Evolutionary conservation across 2,113 vertebrate species (phyloP), one percentile per base, ranked within the genome.

Genomic region (Boleophthalmus pectinirostris): DNA sequence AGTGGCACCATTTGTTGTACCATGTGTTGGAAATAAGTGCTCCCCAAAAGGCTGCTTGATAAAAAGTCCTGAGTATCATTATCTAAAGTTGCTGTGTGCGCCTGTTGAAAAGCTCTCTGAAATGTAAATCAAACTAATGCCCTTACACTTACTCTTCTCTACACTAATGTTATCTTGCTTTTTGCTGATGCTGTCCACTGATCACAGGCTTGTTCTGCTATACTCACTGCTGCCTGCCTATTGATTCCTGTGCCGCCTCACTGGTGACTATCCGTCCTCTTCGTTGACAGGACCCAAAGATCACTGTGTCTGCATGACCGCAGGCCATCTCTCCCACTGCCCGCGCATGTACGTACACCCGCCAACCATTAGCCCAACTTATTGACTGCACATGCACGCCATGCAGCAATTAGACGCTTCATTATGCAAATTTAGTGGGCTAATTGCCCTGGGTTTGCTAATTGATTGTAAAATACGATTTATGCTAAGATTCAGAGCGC

Each of bases 351-450:
- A 64, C 66, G 3, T 61, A 49, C 72, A 67, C 82, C 46, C 20
- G 33, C 81, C 79, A 85, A 80, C 74, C 56, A 84, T 89, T 88
- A 90, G 66, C 70, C 24, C 15, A 88, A 91, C 86, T 82, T 91
- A 90, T 89, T 75, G 86, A 91, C 89, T 85, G 25, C 68, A 80
- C 84, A 85, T 66, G 67, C 77, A 77, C 70, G 49, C 84, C 86
- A 86, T 67, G 79, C 80, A 87, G 80, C 83, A 86, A 90, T 90
- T 90, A 90, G 73, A 38, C 15, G 68, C 80, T 88, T 91, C 89
- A 90, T 93, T 93, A 90, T 92, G 89, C 81, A 90, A 90, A 90
- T 90, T 77, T 86, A 85, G 80, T 76, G 29, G 70, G 78, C 79
- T 88, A 92, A 90, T 87, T 91, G 79, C 73, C 82, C 83, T 80